phyloP scores from a whole-genome alignment of 2,113 vertebrate species.

The Nematolebias whitei region DNA sequence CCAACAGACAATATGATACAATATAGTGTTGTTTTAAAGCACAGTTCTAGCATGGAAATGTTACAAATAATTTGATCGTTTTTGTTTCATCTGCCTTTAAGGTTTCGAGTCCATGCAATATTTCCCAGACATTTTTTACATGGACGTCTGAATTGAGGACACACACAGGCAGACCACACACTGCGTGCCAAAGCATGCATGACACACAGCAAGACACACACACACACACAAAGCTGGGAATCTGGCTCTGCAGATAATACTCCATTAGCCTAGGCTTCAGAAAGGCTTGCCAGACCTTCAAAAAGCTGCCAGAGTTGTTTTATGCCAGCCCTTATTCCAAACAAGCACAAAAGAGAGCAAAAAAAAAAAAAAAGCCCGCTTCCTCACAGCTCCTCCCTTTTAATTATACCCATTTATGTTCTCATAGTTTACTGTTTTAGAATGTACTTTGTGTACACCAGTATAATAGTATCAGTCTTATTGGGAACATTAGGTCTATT shows the following conservation, averaged over 20 bases:
- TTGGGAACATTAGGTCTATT: slow-evolving; percentile 48
- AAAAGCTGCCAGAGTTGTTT: slow-evolving; percentile 76
- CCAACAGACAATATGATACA: not conserved
- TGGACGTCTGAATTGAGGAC: slow-evolving; percentile 61
- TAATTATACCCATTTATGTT: slow-evolving; percentile 58
- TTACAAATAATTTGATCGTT: slow-evolving; percentile 2
- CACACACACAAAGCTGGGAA: slow-evolving; percentile 73
- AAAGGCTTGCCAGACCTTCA: slow-evolving; percentile 76
- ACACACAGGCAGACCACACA: slow-evolving; percentile 76
- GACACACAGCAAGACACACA: slow-evolving; percentile 49
- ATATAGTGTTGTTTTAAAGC: not conserved
- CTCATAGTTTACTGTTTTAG: slow-evolving; percentile 37
- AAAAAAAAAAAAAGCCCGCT: slow-evolving; percentile 43
- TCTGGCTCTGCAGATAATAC: slow-evolving; percentile 78
- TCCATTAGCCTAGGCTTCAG: slow-evolving; percentile 79
- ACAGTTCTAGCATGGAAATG: not conserved
- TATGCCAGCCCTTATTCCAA: slow-evolving; percentile 75
- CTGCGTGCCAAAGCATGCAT: slow-evolving; percentile 65
- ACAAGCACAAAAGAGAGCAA: slow-evolving; percentile 67
- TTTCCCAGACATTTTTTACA: slow-evolving; percentile 59
- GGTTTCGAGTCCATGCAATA: slow-evolving; percentile 14
- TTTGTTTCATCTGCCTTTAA: slow-evolving; percentile 1
- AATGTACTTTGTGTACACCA: slow-evolving; percentile 22
- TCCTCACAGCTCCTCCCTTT: slow-evolving; percentile 47
- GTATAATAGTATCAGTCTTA: slow-evolving; percentile 45